These are phyloP conservation scores for Neodontobutis hainanensis DNA, from an alignment of 2,113 vertebrate species.

Conservation along the genomic window DNA sequence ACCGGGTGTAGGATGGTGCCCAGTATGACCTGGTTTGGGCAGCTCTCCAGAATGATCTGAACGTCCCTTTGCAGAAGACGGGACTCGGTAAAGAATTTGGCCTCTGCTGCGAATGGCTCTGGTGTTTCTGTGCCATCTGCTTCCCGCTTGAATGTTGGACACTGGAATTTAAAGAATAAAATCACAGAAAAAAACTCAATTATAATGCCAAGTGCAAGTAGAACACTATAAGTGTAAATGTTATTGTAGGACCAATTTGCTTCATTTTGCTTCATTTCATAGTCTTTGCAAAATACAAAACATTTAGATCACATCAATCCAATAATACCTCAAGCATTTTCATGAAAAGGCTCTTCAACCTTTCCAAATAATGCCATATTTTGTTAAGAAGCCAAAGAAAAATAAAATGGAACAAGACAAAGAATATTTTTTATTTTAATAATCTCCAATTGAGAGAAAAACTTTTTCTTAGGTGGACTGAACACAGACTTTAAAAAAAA, in stretches of 20 bases:
- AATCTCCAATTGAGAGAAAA: constrained; percentile 52
- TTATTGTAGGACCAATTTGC: not conserved
- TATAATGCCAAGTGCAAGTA: not conserved
- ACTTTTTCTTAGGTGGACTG: constrained; percentile 63
- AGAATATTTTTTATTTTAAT: constrained; percentile 51
- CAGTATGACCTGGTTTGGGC: constrained; percentile 94
- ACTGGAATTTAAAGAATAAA: constrained; percentile 71
- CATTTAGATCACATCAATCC: not conserved
- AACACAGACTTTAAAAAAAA: constrained; percentile 38
- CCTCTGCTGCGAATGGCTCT: constrained; percentile 92
- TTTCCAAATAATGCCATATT: constrained; percentile 36
- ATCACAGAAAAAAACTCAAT: not conserved
- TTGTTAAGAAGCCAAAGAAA: constrained; percentile 22
- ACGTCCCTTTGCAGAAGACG: constrained; percentile 95
- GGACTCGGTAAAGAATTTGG: constrained; percentile 97
- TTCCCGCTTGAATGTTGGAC: constrained; percentile 92
- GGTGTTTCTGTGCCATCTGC: constrained; percentile 87
- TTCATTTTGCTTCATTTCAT: not conserved
- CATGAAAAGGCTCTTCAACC: constrained; percentile 6
- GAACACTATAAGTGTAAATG: no score
- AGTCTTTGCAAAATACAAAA: not conserved
- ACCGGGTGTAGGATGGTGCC: constrained; percentile 97
- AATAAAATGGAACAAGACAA: constrained; percentile 33
- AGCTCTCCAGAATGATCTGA: constrained; percentile 97
- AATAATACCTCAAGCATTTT: not conserved